A percentile compares a stretch with the other conserved stretches of the same genome.
Evolutionary conservation across 2,888 invertebrate genomes (phyloP).

Genomic region (Notocelia uddmanniana): DNA sequence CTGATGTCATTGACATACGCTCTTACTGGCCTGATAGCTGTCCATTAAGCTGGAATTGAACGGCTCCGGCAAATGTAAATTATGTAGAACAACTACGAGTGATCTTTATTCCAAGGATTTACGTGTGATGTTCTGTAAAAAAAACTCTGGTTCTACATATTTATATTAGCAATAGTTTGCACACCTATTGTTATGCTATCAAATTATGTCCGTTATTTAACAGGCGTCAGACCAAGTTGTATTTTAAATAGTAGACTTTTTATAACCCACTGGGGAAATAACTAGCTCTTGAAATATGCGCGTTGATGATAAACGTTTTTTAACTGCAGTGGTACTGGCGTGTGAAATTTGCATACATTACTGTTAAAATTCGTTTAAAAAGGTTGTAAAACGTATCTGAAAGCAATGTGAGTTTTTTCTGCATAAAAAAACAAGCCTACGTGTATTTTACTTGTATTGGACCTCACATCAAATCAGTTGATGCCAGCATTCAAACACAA

Average conservation of each 20-base stretch:
- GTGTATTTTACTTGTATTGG: background rate
- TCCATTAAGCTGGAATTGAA: constrained; percentile 36
- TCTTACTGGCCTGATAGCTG: constrained; percentile 40
- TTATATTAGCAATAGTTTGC: background rate
- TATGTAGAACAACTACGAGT: constrained; percentile 31
- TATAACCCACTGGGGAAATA: constrained; percentile 4
- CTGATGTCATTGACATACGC: constrained; percentile 60
- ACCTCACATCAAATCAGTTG: background rate
- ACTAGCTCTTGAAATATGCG: constrained; percentile 6
- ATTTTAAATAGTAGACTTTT: constrained; percentile 7
- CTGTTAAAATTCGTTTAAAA: background rate
- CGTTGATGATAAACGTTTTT: background rate
- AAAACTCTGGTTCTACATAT: constrained; percentile 7
- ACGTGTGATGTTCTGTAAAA: constrained; percentile 11
- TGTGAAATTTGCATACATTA: constrained; percentile 1
- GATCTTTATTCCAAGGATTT: constrained; percentile 27
- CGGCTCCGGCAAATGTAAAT: constrained; percentile 20
- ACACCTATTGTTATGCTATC: constrained; percentile 5
- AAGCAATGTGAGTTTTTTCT: background rate
- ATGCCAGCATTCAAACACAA: background rate
- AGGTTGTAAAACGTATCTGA: background rate
- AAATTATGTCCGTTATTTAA: background rate
- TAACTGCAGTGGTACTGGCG: background rate
- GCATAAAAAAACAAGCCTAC: background rate
- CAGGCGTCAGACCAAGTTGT: background rate